Percentiles rank a stretch among this genome's conserved stretches.
phyloP scores from a whole-genome alignment of 2,113 vertebrate genomes.

The Ammodytes marinus region DNA sequence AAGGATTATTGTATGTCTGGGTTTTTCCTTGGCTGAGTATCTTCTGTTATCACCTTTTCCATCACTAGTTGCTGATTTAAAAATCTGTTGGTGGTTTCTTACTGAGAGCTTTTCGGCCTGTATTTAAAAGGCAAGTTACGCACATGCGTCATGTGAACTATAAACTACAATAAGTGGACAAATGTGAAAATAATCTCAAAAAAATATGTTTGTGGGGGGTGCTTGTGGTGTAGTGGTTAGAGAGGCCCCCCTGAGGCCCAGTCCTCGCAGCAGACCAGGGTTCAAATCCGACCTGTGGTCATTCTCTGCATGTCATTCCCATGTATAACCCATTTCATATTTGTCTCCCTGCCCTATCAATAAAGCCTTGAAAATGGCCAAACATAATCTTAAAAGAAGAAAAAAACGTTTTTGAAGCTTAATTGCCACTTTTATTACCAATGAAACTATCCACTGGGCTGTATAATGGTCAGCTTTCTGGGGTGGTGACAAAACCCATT shows the following conservation, averaged over 20 bases:
- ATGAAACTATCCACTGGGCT: not conserved
- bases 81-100: slow-evolving; percentile 16
- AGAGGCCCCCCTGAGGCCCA: too few species aligned
- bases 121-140: not conserved
- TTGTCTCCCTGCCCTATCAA: too few species aligned
- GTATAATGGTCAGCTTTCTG: not conserved
- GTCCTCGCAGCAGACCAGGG: too few species aligned
- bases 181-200: not conserved
- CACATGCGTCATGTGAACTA: not conserved
- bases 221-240: too few species aligned
- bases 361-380: too few species aligned
- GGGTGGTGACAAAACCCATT: not conserved
- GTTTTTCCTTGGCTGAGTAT: slow-evolving; percentile 14
- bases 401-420: not conserved
- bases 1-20: slow-evolving; percentile 23
- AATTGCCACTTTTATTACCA: slow-evolving; percentile 16
- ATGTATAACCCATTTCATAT: too few species aligned
- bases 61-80: slow-evolving; percentile 13
- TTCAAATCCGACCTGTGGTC: too few species aligned
- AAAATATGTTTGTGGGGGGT: too few species aligned
- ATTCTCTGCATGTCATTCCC: too few species aligned
- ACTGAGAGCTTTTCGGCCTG: not conserved
- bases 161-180: slow-evolving; percentile 6
- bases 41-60: not conserved
- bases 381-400: not conserved